Percentiles rank a stretch among this genome's conserved stretches.
These are phyloP conservation scores for Noctua janthe DNA, from an alignment of 2,888 invertebrate genomes.

Conservation along the genomic window DNA sequence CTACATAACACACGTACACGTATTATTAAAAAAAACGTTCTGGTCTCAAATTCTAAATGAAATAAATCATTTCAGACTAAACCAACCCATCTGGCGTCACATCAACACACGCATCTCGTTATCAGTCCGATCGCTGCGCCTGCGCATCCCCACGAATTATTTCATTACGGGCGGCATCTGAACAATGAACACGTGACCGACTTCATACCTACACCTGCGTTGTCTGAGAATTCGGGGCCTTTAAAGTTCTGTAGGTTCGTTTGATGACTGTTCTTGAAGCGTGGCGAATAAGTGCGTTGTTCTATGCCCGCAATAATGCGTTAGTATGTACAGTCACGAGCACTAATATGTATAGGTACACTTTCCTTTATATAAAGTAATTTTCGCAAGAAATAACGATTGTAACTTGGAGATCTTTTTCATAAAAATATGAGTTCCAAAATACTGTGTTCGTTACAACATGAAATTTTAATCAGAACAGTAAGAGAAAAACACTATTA, in stretches of 20 bases:
- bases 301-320: neutral
- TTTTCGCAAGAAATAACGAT: no score
- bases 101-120: constrained; percentile 63
- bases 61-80: constrained; percentile 45
- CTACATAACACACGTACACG: neutral
- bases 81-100: constrained; percentile 45
- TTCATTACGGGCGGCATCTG: constrained; percentile 79
- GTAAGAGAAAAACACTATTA: no score
- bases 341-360: no score
- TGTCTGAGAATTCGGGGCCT: constrained; percentile 26
- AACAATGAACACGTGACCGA: constrained; percentile 77
- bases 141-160: constrained; percentile 82
- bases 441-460: no score
- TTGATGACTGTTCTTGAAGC: neutral
- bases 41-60: neutral
- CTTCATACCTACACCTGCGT: constrained; percentile 48
- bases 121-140: constrained; percentile 73
- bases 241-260: constrained; percentile 16
- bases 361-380: no score
- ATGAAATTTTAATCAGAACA: no score
- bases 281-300: no score
- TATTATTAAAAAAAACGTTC: neutral
- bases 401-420: no score
- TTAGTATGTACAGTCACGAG: neutral
- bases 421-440: no score